These are phyloP conservation scores for Blennius ocellaris DNA, from an alignment of 2,113 vertebrate genomes.

Conservation along the genomic window DNA sequence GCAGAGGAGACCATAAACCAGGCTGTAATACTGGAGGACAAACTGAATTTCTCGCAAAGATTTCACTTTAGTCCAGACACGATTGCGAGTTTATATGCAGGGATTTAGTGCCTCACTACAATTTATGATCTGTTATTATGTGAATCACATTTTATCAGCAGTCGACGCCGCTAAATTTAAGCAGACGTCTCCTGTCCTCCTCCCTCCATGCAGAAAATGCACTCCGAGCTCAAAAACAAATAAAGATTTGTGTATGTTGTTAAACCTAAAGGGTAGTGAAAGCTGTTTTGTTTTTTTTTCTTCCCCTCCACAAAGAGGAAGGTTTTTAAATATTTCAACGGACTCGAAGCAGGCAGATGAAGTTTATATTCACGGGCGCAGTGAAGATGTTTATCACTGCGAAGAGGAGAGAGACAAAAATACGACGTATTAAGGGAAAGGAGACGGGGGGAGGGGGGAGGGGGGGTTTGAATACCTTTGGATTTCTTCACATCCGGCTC, in stretches of 20 bases:
- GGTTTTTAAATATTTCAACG: conserved; percentile 51
- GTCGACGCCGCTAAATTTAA: not conserved
- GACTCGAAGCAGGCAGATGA: conserved; percentile 20
- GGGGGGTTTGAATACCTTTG: conserved; percentile 84
- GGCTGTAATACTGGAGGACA: not conserved
- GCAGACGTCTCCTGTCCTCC: not conserved
- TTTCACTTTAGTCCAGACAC: not conserved
- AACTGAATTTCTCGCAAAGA: not conserved
- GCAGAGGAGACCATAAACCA: not conserved
- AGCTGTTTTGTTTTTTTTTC: not conserved
- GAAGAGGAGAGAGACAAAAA: conserved; percentile 33
- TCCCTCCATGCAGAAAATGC: not conserved
- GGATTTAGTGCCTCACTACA: not conserved
- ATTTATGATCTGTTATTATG: not conserved
- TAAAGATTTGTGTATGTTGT: not conserved
- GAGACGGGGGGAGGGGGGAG: not conserved
- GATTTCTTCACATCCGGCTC: conserved; percentile 99
- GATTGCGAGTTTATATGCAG: not conserved
- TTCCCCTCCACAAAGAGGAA: not conserved
- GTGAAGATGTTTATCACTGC: conserved; percentile 25
- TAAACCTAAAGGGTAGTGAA: conserved; percentile 7
- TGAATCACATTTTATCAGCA: not conserved
- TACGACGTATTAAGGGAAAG: conserved; percentile 21
- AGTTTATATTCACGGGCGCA: conserved; percentile 39
- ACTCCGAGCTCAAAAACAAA: conserved; percentile 8